A percentile compares a stretch with the other conserved stretches of the same genome.
phyloP scores from a whole-genome alignment of 2,888 invertebrate genomes.

The Griposia aprilina region DNA sequence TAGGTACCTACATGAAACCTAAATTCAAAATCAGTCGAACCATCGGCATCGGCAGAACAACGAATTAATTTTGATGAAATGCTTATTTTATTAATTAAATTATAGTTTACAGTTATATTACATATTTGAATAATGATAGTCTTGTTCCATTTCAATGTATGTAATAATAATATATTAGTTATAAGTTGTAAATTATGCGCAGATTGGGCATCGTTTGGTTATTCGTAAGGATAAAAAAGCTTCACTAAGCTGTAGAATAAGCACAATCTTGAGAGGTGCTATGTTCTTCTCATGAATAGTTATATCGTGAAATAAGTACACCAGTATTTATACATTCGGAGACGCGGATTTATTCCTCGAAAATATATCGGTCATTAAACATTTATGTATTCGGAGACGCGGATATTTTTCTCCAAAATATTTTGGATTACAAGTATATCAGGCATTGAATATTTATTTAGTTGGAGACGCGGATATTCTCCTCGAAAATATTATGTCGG shows the following conservation, averaged over 20 bases:
- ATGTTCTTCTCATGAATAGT: constrained; percentile 1
- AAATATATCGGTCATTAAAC: neutral
- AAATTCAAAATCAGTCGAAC: neutral
- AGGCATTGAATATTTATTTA: neutral
- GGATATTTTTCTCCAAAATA: neutral
- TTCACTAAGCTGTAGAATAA: constrained; percentile 11
- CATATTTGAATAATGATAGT: neutral
- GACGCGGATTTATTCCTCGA: neutral
- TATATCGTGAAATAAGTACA: neutral
- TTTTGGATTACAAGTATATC: neutral
- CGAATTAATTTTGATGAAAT: neutral
- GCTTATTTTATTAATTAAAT: neutral
- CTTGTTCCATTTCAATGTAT: constrained; percentile 31
- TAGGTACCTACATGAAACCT: neutral
- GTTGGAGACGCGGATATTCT: neutral
- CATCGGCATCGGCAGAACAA: constrained; percentile 24
- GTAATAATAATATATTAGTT: neutral
- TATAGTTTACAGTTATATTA: neutral
- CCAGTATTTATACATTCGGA: neutral
- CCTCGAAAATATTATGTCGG: neutral
- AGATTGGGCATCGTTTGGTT: neutral
- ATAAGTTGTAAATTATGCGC: constrained; percentile 12
- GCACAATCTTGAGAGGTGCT: neutral
- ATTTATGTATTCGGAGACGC: neutral
- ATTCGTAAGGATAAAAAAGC: neutral